A percentile compares a stretch with the other conserved stretches of the same genome.
Conservation (phyloP, 2,113 vertebrate species). For the Rhineura floridana region DNA sequence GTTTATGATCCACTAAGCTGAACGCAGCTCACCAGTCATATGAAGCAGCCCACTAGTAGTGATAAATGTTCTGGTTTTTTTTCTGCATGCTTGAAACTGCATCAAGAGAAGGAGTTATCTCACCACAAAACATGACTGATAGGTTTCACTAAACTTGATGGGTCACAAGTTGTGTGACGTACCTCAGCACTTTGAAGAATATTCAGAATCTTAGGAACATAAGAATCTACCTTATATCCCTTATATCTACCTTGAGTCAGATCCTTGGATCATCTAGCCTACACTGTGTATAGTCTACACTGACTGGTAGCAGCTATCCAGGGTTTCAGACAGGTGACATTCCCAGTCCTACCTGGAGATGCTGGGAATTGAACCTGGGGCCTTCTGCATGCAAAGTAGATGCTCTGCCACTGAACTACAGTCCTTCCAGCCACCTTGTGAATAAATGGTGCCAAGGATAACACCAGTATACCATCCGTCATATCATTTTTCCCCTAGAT, state of each 20-base stretch:
- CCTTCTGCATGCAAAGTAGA: too few species aligned
- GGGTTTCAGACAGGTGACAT: too few species aligned
- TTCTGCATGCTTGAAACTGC: background rate
- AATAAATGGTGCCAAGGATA: background rate
- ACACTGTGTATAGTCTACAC: too few species aligned
- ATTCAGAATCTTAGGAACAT: background rate
- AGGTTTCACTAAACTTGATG: background rate
- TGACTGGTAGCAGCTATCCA: too few species aligned
- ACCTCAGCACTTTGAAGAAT: background rate
- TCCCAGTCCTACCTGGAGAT: too few species aligned
- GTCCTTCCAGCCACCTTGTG: background rate
- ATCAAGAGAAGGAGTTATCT: background rate
- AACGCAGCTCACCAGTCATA: background rate
- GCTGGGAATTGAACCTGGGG: too few species aligned
- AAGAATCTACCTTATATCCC: background rate
- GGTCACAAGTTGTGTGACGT: background rate
- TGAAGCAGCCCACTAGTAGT: background rate
- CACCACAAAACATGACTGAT: background rate
- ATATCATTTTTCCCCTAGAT: background rate
- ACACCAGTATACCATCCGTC: background rate
- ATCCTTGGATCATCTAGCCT: too few species aligned
- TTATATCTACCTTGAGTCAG: too few species aligned
- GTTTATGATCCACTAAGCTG: background rate
- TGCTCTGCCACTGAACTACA: too few species aligned
- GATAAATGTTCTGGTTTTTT: background rate